These are phyloP conservation scores for Molanna angustata DNA, from an alignment of 2,888 invertebrate species.

Conservation along the genomic window DNA sequence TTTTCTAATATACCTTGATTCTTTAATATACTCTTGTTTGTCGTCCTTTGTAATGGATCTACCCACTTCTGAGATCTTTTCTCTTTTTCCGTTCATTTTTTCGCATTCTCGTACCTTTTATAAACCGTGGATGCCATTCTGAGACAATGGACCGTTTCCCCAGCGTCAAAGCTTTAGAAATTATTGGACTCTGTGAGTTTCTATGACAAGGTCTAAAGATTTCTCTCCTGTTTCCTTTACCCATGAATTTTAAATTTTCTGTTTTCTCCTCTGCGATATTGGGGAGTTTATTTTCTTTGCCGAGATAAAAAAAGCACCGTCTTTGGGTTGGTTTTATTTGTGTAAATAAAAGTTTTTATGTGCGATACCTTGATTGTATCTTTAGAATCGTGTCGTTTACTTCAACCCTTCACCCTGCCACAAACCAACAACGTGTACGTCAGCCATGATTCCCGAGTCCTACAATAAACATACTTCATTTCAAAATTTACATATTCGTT, in stretches of 20 bases:
- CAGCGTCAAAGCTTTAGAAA: slow-evolving; percentile 11
- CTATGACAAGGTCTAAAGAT: neutral
- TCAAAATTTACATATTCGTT: slow-evolving; percentile 5
- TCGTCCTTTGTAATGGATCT: neutral
- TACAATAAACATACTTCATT: slow-evolving; percentile 8
- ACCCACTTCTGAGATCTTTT: too few species aligned
- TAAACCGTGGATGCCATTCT: neutral
- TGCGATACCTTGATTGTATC: slow-evolving; percentile 23
- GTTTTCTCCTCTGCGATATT: too few species aligned
- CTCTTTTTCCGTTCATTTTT: neutral
- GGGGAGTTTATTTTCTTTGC: too few species aligned
- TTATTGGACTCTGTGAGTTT: neutral
- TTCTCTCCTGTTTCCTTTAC: slow-evolving; percentile 3
- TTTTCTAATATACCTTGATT: too few species aligned
- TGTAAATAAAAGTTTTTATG: slow-evolving; percentile 21
- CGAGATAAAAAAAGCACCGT: slow-evolving; percentile 3
- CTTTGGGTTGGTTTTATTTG: slow-evolving; percentile 14
- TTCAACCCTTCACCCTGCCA: too few species aligned
- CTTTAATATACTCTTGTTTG: too few species aligned
- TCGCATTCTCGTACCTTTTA: neutral
- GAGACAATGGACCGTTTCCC: slow-evolving; percentile 11
- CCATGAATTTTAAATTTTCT: slow-evolving; percentile 30
- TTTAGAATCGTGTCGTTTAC: slow-evolving; percentile 3
- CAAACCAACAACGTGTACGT: too few species aligned
- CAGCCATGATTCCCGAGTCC: too few species aligned